Evolutionary conservation across 1,140 invertebrate genomes (phyloP), one percentile per base, ranked within the genome.

Genomic region (fruit fly (Drosophila melanogaster)): DNA sequence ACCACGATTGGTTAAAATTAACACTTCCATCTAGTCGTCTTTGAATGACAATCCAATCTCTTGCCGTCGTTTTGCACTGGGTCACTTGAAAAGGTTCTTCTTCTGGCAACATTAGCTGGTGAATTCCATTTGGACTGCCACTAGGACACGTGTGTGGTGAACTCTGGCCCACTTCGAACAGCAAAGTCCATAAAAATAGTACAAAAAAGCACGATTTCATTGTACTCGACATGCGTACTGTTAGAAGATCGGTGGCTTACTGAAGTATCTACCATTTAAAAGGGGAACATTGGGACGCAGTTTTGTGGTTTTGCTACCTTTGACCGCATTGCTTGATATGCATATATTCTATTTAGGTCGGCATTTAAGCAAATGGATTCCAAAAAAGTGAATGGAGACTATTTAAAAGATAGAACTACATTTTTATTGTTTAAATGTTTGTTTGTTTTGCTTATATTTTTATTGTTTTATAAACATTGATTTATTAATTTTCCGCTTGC

Each of bases 11-110:
- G 62, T 93, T 93, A 74, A 95, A 95, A 59, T 95, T 93, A 73
- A 94, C 93, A 8, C 93, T 92, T 0, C 94, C 95, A 69, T 95
- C 93, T 57, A 92, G 93, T 19, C 95, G 92, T 41, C 93, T 94
- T 89, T 95, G 94, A 54, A 95, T 90, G 0, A 93, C 93, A 35
- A 93, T 94, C 94, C 94, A 95, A 0, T 94, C 94, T 7, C 15
- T 2, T 22, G 41, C 15, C 1, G 41, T 6, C 8, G 41, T 19
- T 0, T 12, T 19, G 17, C 41, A 44, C 11, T 41, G 40, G 6
- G 41, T 19, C 41, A 44, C 41, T 44, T 44, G 15, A 4, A 44
- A 44, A 4, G 41, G 15, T 15, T 44, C 41, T 19, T 17, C 17
- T 11, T 17, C 17, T 19, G 15, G 15, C 17, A 44, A 3, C 3